Base-by-base conservation (phyloP, 2,888 invertebrate species). In the Blastobasis lacticolella region DNA sequence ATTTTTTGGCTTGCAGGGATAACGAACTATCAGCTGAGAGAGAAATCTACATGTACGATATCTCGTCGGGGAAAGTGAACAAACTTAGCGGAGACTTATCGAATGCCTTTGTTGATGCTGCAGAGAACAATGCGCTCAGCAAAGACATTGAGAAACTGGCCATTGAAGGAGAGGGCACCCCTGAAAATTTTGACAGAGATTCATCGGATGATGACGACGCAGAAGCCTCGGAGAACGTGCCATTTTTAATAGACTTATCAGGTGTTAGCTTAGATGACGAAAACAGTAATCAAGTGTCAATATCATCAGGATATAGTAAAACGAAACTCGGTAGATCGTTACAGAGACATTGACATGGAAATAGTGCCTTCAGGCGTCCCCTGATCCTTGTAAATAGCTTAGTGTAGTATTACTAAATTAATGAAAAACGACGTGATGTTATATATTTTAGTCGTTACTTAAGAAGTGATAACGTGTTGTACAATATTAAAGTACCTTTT, bases 41-140 rank as follows among this genome's bases (percentile, higher is more conserved):
- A 69, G 95, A 95, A 84, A 95, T 96, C 64, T 96, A 91, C 79
- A 95, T 96, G 95, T 95, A 95, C 73, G 95, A 96, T 71, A 91
- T 95, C 46, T 82, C 89, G 55, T 92, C 93, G 4, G 91, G 93
- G 65, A 91, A 90, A 44, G 93, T 95, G 3, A 95, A 91, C 75
- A 94, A 93, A 78, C 82, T 96, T 36, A 92, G 91, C 59, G 95
- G 96, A 1, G 95, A 95, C 67, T 85, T 96, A 49, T 95, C 95
- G 5, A 91, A 92, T 49, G 94, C 95, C 42, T 96, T 96, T 65
- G 95, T 95, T 2, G 94, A 94, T 69, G 95, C 95, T 46, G 96
- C 96, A 36, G 95, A 95, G 81, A 94, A 94, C 61, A 96, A 96
- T 77, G 92, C 95, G 6, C 81, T 90, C 47, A 91, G 91, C 58